A percentile compares a stretch with the other conserved stretches of the same genome.
Conservation (phyloP, 2,888 invertebrate genomes). For the Zootermopsis nevadensis region DNA sequence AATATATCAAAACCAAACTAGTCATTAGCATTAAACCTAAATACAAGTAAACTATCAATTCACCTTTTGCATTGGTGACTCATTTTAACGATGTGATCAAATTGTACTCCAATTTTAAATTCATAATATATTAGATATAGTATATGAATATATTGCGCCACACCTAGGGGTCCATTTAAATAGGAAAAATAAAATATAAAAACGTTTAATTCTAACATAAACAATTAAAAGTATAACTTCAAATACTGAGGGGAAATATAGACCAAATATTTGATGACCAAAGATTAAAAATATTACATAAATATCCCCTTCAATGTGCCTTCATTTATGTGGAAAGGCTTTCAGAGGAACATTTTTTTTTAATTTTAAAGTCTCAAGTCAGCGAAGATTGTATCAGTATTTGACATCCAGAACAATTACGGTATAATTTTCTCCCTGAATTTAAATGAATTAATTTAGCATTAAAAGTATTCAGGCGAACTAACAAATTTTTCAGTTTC, state of each 20-base stretch:
- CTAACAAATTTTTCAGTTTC: neutral
- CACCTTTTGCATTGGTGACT: neutral
- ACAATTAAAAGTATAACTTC: neutral
- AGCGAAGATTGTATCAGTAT: too few relatives aligned
- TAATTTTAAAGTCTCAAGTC: neutral
- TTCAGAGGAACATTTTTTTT: neutral
- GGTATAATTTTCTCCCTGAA: too few relatives aligned
- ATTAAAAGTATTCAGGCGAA: too few relatives aligned
- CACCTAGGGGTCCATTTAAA: slow-evolving; percentile 5
- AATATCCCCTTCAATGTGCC: slow-evolving; percentile 5
- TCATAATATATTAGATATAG: slow-evolving; percentile 16
- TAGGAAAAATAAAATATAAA: neutral
- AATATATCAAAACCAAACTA: neutral
- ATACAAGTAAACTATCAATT: neutral
- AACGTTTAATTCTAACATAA: neutral
- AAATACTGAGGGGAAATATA: neutral
- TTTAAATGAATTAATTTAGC: too few relatives aligned
- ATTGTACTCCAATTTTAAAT: slow-evolving; percentile 7
- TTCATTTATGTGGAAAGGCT: slow-evolving; percentile 16
- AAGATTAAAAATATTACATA: neutral
- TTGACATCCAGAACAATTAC: too few relatives aligned
- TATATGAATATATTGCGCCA: neutral
- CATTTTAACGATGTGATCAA: slow-evolving; percentile 2
- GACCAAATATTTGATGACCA: neutral
- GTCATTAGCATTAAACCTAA: neutral